These are phyloP conservation scores for Limenitis arthemis DNA, from an alignment of 2,888 invertebrate species.

Conservation along the genomic window DNA sequence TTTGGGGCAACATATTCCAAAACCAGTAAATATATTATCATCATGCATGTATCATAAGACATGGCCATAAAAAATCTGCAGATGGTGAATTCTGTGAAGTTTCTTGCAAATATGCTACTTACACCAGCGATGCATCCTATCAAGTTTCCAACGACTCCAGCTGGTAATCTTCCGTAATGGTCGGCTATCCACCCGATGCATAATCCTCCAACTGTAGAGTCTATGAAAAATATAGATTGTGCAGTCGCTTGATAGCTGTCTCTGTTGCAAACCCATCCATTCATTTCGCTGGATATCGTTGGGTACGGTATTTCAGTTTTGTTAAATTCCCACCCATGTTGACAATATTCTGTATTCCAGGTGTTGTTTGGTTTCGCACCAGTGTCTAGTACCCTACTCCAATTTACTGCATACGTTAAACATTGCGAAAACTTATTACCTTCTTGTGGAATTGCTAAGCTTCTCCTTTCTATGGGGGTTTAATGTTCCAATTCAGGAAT, in stretches of 20 bases:
- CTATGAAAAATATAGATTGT: slow-evolving; percentile 48
- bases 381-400: slow-evolving; percentile 36
- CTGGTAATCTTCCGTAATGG: slow-evolving; percentile 45
- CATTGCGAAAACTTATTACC: slow-evolving; percentile 46
- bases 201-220: slow-evolving; percentile 47
- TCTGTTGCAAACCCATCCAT: slow-evolving; percentile 52
- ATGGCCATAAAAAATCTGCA: slow-evolving; percentile 53
- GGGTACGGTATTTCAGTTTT: slow-evolving; percentile 49
- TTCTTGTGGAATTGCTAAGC: slow-evolving; percentile 38
- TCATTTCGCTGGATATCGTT: slow-evolving; percentile 46
- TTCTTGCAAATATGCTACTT: slow-evolving; percentile 35
- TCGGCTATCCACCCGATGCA: slow-evolving; percentile 47
- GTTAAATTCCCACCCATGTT: slow-evolving; percentile 52
- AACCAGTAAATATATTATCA: slow-evolving; percentile 46
- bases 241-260: slow-evolving; percentile 49
- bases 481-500: slow-evolving; percentile 46
- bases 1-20: slow-evolving; percentile 50
- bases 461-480: slow-evolving; percentile 36
- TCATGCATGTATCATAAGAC: slow-evolving; percentile 53
- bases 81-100: slow-evolving; percentile 38
- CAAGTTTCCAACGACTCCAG: slow-evolving; percentile 39
- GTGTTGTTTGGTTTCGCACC: slow-evolving; percentile 31
- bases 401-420: slow-evolving; percentile 40
- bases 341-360: slow-evolving; percentile 37
- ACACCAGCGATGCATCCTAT: slow-evolving; percentile 43